These are phyloP conservation scores for Pogoniulus pusillus DNA, from an alignment of 2,797 vertebrate genomes.

Conservation along the genomic window DNA sequence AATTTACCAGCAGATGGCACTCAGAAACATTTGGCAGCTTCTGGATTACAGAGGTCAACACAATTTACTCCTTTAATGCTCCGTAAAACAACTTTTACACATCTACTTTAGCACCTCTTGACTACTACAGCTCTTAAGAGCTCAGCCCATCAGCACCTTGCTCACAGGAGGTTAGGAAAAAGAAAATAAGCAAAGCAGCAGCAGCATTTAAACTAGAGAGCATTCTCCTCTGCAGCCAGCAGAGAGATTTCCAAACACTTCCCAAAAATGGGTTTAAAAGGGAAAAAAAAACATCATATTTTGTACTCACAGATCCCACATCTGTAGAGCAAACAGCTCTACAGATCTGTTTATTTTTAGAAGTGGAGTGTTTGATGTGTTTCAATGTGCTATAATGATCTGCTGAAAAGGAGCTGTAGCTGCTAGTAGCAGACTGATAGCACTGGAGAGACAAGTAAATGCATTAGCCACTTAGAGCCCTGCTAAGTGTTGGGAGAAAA, in stretches of 20 bases:
- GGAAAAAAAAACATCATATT: neutral
- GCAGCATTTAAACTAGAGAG: neutral
- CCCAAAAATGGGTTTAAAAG: neutral
- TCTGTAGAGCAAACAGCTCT: conserved; percentile 16
- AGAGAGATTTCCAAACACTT: neutral
- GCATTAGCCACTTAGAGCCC: neutral
- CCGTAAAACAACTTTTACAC: neutral
- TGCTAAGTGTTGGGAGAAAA: conserved; percentile 19
- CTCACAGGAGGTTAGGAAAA: neutral
- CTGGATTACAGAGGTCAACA: neutral
- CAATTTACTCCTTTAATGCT: neutral
- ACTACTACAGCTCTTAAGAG: neutral
- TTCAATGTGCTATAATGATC: conserved; percentile 42
- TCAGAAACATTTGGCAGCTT: neutral
- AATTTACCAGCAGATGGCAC: conserved; percentile 36
- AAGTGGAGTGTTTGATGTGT: conserved; percentile 7
- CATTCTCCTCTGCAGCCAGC: neutral
- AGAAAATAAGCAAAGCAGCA: neutral
- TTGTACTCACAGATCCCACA: neutral
- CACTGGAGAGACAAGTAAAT: conserved; percentile 19
- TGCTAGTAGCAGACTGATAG: conserved; percentile 34
- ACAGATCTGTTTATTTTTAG: neutral
- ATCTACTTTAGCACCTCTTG: neutral
- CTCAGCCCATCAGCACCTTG: neutral
- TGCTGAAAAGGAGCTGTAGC: conserved; percentile 47